Base-by-base conservation (phyloP, 2,888 invertebrate genomes). In the Neoitamus cyanurus region DNA sequence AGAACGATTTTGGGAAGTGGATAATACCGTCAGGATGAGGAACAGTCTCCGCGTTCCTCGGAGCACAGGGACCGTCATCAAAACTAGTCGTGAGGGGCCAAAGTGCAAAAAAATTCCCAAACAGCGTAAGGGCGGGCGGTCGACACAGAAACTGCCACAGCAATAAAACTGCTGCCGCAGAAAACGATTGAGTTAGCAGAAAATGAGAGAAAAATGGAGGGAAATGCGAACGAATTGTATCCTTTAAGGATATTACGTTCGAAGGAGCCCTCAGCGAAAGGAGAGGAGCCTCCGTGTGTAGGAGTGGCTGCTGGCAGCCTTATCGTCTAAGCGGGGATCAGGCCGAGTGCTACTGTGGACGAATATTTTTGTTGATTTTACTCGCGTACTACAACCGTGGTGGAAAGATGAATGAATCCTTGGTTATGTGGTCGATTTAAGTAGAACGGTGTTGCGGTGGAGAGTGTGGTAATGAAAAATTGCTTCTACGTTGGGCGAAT, bases 121-220 rank as follows among this genome's bases (percentile, higher is more conserved):
- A 93, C 93, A 93, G 92, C 92, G 91, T 92, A 93, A 93, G 93
- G 93, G 93, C 93, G 93, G 92, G 93, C 93, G 93, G 92, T 90
- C 87, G 86, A 84, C 89, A 88, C 89, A 87, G 46, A 83, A 83
- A 85, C 72, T 86, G 80, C 83, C 80, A 83, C 70, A 83, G 84
- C 83, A 86, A 83, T 86, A 83, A 86, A 86, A 86, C 34, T 85
- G 84, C 84, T 84, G 77, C 77, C 34, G 42, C 73, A 83, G 31
- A 84, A 84, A 85, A 85, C 85, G 75, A 85, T 85, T 85, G 85
- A 85, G 83, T 85, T 85, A 73, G 83, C 83, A 85, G 75, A 83
- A 85, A 84, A 84, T 46, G 70, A 84, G 31, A 58, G 48, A 72
- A 80, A 80, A 78, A 83, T 34, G 20, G 37, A 42, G 36, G 36